Percentiles rank a stretch among this genome's conserved stretches.
These are phyloP conservation scores for Chaetodon auriga DNA, from an alignment of 2,113 vertebrate genomes.

Conservation along the genomic window DNA sequence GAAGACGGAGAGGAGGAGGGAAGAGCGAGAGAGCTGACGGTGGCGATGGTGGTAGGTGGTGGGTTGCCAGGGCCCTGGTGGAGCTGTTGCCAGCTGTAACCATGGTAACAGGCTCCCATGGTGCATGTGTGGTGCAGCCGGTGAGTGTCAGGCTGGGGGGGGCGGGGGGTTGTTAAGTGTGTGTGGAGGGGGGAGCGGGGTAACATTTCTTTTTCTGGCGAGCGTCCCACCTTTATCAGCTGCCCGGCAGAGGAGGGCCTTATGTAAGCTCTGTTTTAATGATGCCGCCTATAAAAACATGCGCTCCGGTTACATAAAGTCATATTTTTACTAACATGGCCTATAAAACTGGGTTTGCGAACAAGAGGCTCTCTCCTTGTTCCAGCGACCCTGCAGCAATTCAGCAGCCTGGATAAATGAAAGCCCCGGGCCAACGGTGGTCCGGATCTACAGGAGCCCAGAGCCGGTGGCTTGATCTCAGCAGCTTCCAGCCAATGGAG, in stretches of 20 bases:
- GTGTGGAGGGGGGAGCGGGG: slow-evolving; percentile 29
- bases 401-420: slow-evolving; percentile 53
- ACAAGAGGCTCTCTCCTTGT: not conserved
- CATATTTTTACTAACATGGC: slow-evolving; percentile 9
- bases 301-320: slow-evolving; percentile 54
- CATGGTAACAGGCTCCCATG: slow-evolving; percentile 82
- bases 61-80: slow-evolving; percentile 68
- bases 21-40: slow-evolving; percentile 26
- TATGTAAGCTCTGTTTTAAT: slow-evolving; percentile 50
- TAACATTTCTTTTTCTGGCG: slow-evolving; percentile 27
- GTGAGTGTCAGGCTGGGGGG: slow-evolving; percentile 45
- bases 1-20: slow-evolving; percentile 44
- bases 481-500: slow-evolving; percentile 22
- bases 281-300: slow-evolving; percentile 34
- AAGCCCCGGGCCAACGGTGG: slow-evolving; percentile 33
- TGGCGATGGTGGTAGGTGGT: slow-evolving; percentile 54
- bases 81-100: slow-evolving; percentile 80
- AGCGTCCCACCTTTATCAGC: slow-evolving; percentile 69
- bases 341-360: slow-evolving; percentile 22
- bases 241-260: slow-evolving; percentile 43
- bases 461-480: slow-evolving; percentile 34
- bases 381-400: slow-evolving; percentile 51
- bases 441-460: slow-evolving; percentile 41
- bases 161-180: slow-evolving; percentile 57
- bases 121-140: slow-evolving; percentile 68